Percentiles rank a stretch among this genome's conserved stretches.
These are phyloP conservation scores for Stratiomys singularior DNA, from an alignment of 2,888 invertebrate species.

Conservation along the genomic window DNA sequence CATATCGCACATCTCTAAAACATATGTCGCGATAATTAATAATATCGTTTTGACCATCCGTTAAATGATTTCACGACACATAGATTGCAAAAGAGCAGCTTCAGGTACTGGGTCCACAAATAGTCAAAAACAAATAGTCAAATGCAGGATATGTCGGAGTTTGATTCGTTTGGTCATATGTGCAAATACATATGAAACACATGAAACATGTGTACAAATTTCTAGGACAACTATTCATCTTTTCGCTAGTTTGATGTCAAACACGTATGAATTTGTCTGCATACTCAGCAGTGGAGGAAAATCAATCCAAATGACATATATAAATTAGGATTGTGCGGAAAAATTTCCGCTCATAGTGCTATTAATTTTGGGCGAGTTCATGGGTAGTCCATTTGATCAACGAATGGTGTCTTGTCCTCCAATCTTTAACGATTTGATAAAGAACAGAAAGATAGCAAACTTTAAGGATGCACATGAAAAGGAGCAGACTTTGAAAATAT, in stretches of 20 bases:
- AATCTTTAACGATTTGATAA: no score
- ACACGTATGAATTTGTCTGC: background rate
- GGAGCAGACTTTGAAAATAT: no score
- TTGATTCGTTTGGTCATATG: conserved; percentile 15
- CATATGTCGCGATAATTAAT: conserved; percentile 51
- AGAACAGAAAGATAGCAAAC: no score
- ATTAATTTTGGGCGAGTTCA: no score
- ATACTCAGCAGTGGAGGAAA: background rate
- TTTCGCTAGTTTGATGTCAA: background rate
- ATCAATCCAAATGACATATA: background rate
- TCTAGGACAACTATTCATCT: conserved; percentile 18
- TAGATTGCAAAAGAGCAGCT: background rate
- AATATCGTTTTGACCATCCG: conserved; percentile 46
- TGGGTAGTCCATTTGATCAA: no score
- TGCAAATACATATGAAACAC: background rate
- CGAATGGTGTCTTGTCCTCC: no score
- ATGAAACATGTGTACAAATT: conserved; percentile 33
- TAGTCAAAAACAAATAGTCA: background rate
- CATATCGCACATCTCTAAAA: conserved; percentile 31
- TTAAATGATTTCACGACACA: conserved; percentile 17
- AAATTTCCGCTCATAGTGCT: background rate
- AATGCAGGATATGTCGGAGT: background rate
- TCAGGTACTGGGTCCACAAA: background rate
- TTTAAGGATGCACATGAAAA: no score
- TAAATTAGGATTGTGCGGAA: background rate